These are phyloP conservation scores for Dendrolimus pini DNA, from an alignment of 2,888 invertebrate genomes.

Conservation along the genomic window DNA sequence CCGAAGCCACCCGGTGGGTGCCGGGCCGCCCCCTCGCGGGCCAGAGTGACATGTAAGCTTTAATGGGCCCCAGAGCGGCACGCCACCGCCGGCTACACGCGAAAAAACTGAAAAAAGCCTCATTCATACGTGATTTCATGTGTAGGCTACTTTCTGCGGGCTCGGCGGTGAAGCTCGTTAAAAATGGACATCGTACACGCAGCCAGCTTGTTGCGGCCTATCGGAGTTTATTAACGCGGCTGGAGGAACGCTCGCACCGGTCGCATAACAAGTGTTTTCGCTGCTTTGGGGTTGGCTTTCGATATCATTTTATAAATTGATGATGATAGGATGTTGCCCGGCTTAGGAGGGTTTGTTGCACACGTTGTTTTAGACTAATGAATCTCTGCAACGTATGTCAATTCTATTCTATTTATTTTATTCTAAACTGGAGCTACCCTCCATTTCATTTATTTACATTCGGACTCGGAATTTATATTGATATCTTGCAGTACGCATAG, in stretches of 20 bases:
- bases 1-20: constrained; percentile 20
- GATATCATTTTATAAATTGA: constrained; percentile 7
- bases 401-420: background rate
- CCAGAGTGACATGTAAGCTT: constrained; percentile 73
- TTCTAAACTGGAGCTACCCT: too few species aligned
- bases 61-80: constrained; percentile 67
- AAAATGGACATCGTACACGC: constrained; percentile 68
- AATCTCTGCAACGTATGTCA: background rate
- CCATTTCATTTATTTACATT: too few species aligned
- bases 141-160: constrained; percentile 74
- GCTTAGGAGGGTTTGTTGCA: background rate
- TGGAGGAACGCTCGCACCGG: constrained; percentile 40
- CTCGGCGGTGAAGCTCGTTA: constrained; percentile 67
- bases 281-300: constrained; percentile 24
- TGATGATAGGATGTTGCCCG: background rate
- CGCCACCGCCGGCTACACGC: constrained; percentile 62
- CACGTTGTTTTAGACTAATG: background rate
- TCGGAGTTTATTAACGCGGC: constrained; percentile 66
- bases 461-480: too few species aligned
- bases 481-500: too few species aligned
- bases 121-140: constrained; percentile 76
- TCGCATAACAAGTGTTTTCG: constrained; percentile 43
- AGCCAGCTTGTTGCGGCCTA: constrained; percentile 66
- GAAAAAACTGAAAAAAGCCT: constrained; percentile 72
- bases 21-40: constrained; percentile 21